phyloP scores from a whole-genome alignment of 2,888 invertebrate species.

The Teleogryllus oceanicus region DNA sequence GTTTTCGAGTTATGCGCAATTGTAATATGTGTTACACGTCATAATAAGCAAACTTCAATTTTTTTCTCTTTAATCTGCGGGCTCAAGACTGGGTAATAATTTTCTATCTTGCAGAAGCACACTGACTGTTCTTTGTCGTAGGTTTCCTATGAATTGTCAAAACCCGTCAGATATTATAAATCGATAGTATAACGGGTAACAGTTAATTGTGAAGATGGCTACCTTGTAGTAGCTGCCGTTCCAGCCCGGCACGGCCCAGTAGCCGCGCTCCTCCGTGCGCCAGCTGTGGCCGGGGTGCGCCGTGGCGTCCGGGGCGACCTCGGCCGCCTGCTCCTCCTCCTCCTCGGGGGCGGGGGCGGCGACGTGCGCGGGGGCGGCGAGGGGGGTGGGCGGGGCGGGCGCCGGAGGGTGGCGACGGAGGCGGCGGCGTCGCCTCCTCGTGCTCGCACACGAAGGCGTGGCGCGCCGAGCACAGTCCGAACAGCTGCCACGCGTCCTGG shows the following conservation, averaged over 20 bases:
- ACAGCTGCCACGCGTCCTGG: neutral
- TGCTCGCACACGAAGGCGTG: neutral
- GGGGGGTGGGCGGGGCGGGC: neutral
- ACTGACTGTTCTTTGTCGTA: too few relatives aligned
- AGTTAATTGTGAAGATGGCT: too few relatives aligned
- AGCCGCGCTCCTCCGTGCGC: neutral
- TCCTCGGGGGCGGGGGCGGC: neutral
- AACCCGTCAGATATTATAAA: too few relatives aligned
- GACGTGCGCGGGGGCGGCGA: neutral
- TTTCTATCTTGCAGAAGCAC: too few relatives aligned
- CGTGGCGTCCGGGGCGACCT: neutral
- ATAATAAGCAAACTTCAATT: too few relatives aligned
- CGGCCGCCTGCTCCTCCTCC: neutral
- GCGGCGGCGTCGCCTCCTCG: neutral
- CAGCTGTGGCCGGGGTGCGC: neutral
- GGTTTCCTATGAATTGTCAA: too few relatives aligned
- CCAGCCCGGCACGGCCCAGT: neutral
- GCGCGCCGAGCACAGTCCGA: neutral
- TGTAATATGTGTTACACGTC: too few relatives aligned
- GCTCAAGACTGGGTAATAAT: too few relatives aligned
- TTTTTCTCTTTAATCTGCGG: too few relatives aligned
- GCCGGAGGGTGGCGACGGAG: neutral
- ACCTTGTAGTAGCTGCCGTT: slow-evolving; percentile 1
- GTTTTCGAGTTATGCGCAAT: too few relatives aligned
- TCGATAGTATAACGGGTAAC: too few relatives aligned